Conservation (phyloP, 23 tunicate species). For the Botrylloides violaceus region DNA sequence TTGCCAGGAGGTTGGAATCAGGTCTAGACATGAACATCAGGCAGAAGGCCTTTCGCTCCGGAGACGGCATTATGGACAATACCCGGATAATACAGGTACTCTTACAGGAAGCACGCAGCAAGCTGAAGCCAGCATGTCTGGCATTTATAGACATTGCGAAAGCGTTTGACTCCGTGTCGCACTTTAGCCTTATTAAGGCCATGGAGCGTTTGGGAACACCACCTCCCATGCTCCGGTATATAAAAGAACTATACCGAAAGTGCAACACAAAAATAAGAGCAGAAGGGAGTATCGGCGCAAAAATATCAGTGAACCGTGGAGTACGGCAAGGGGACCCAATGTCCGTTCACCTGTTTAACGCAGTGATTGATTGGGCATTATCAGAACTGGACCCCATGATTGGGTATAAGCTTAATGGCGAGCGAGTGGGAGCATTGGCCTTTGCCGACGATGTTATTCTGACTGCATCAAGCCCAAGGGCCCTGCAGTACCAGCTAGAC, state of each 20-base stretch:
- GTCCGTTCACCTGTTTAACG: neutral
- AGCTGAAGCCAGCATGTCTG: neutral
- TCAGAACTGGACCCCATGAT: too few species aligned
- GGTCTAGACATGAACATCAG: neutral
- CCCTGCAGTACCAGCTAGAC: neutral
- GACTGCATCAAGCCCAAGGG: neutral
- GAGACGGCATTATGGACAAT: neutral
- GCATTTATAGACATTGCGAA: neutral
- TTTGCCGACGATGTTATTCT: neutral
- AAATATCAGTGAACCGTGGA: neutral
- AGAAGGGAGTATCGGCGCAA: neutral
- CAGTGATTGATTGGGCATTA: neutral
- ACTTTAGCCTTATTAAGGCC: neutral
- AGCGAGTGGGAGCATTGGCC: neutral
- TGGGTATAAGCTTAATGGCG: neutral
- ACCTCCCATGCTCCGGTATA: neutral
- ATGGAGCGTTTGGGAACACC: neutral
- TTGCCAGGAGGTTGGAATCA: neutral
- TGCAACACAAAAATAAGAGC: neutral
- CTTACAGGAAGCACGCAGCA: neutral
- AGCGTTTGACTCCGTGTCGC: neutral
- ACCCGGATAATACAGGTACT: neutral
- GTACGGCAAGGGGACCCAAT: neutral
- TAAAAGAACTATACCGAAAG: neutral
- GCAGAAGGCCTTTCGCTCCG: neutral